These are phyloP conservation scores for Hoplostethus atlanticus DNA, from an alignment of 2,797 vertebrate species.

Conservation along the genomic window DNA sequence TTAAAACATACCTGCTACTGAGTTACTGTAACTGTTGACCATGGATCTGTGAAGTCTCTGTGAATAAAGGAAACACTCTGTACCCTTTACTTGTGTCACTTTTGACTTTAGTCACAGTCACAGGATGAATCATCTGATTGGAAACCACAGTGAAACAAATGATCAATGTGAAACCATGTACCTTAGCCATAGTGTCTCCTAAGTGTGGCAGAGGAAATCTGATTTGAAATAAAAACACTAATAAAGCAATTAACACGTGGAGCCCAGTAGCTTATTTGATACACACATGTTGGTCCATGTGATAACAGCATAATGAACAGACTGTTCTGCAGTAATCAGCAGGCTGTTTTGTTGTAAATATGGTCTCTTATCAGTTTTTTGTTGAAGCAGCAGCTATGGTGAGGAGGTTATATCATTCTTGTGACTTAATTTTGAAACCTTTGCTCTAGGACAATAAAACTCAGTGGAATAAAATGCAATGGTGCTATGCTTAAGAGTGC, in stretches of 20 bases:
- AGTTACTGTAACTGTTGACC: constrained; percentile 78
- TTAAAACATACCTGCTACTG: constrained; percentile 68
- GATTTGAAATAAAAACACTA: background rate
- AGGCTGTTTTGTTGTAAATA: background rate
- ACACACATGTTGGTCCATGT: background rate
- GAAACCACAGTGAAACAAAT: too few relatives aligned
- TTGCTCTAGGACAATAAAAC: constrained; percentile 54
- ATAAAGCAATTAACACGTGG: background rate
- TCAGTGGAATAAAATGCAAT: constrained; percentile 30
- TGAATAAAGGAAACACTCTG: constrained; percentile 71
- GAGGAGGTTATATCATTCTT: constrained; percentile 48
- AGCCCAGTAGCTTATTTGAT: background rate
- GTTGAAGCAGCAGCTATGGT: background rate
- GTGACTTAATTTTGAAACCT: constrained; percentile 71
- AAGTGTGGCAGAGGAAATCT: background rate
- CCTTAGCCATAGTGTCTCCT: background rate
- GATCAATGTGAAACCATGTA: background rate
- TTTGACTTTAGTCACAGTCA: constrained; percentile 5
- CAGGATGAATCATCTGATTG: background rate
- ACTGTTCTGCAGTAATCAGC: background rate
- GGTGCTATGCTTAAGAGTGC: background rate
- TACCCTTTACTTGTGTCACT: constrained; percentile 17
- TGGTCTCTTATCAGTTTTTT: too few relatives aligned
- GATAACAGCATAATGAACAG: background rate
- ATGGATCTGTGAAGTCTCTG: constrained; percentile 78